Conservation (phyloP, 1,140 invertebrate species). For the Drosophila willistoni region DNA sequence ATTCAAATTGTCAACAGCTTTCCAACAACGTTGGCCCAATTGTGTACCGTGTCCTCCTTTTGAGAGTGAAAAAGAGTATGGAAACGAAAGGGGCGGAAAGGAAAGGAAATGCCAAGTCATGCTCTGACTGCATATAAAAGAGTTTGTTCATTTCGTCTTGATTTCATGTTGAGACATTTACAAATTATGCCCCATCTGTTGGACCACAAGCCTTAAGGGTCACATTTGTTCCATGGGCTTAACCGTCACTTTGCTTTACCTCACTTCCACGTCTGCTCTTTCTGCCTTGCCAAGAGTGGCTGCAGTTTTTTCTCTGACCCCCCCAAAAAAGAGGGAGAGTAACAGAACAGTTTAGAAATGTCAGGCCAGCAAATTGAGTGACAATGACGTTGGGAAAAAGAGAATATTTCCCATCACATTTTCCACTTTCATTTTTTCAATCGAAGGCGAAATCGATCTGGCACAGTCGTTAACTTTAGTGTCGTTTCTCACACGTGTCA, state of each 20-base stretch:
- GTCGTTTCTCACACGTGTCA: no score
- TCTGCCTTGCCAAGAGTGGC: slow-evolving; percentile 3
- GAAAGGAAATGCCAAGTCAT: slow-evolving; percentile 28
- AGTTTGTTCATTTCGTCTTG: slow-evolving; percentile 41
- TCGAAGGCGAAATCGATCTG: no score
- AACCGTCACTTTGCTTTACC: neutral
- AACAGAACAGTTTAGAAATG: slow-evolving; percentile 55
- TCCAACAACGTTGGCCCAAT: slow-evolving; percentile 51
- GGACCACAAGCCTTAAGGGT: slow-evolving; percentile 16
- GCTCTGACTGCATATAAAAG: slow-evolving; percentile 35
- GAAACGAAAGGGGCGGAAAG: no score
- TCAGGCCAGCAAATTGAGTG: slow-evolving; percentile 64
- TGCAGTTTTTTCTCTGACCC: slow-evolving; percentile 38
- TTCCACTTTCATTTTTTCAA: no score
- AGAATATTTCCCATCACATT: neutral
- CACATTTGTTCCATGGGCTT: slow-evolving; percentile 40
- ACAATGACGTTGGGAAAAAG: slow-evolving; percentile 56
- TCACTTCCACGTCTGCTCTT: neutral
- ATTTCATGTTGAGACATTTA: slow-evolving; percentile 65
- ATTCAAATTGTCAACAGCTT: slow-evolving; percentile 76
- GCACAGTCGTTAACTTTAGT: no score
- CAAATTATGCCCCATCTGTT: slow-evolving; percentile 59
- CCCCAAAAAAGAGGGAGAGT: neutral
- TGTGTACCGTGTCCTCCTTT: slow-evolving; percentile 39
- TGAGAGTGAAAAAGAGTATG: slow-evolving; percentile 1